Evolutionary conservation across 2,888 invertebrate species (phyloP).

Genomic region (Caenorhabditis becei): DNA sequence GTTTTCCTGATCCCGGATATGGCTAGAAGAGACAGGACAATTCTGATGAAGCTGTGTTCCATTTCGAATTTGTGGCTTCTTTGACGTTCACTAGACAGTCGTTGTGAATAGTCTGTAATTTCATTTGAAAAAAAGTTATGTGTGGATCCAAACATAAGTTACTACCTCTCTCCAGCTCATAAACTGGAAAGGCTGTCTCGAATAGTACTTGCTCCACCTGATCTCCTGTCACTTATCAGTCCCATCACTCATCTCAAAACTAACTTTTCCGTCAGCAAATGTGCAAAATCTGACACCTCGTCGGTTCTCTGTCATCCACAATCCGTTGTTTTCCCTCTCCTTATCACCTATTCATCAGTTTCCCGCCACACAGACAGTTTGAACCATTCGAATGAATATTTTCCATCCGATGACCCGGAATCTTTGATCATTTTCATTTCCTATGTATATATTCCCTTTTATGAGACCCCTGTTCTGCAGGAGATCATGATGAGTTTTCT

Average conservation of each 20-base stretch:
- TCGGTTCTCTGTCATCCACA: background rate
- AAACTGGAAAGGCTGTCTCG: too few relatives aligned
- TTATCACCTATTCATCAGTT: background rate
- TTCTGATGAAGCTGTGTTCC: too few relatives aligned
- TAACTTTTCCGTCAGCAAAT: background rate
- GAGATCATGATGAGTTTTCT: slow-evolving; percentile 7
- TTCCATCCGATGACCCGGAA: background rate
- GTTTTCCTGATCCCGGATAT: background rate
- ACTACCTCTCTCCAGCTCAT: too few relatives aligned
- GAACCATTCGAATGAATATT: background rate
- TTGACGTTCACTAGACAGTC: too few relatives aligned
- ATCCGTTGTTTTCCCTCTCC: background rate
- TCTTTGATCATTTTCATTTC: slow-evolving; percentile 1
- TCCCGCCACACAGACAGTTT: background rate
- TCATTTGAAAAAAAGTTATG: too few relatives aligned
- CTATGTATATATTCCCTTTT: background rate
- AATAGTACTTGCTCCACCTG: too few relatives aligned
- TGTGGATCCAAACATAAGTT: too few relatives aligned
- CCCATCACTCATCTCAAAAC: background rate
- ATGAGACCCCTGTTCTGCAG: background rate
- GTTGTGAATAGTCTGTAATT: too few relatives aligned
- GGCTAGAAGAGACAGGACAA: too few relatives aligned
- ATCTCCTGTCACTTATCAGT: background rate
- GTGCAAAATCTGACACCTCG: background rate
- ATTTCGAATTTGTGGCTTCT: too few relatives aligned